Conservation (phyloP, 2,888 invertebrate genomes). For the Bombylius major region DNA sequence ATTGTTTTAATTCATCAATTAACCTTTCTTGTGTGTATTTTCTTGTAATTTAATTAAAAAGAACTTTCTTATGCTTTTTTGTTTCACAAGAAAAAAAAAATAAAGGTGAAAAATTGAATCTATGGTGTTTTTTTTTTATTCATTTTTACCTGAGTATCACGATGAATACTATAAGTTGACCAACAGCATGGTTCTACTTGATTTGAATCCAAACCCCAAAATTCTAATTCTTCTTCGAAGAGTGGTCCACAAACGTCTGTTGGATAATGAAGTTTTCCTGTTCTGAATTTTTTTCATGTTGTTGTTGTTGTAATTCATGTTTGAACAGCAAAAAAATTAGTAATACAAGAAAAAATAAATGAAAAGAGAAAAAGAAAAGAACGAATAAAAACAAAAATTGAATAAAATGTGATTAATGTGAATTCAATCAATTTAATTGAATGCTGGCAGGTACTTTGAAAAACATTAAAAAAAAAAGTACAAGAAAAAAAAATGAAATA, state of each 20-base stretch:
- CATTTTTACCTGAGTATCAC: constrained; percentile 58
- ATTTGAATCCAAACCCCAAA: constrained; percentile 94
- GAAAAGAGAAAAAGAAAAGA: background rate
- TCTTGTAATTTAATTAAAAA: too few relatives aligned
- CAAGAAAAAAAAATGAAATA: too few relatives aligned
- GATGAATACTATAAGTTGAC: constrained; percentile 88
- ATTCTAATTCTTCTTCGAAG: constrained; percentile 92
- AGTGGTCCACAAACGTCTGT: constrained; percentile 95
- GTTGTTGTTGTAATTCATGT: background rate
- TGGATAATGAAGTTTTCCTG: constrained; percentile 89
- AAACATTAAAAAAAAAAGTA: too few relatives aligned
- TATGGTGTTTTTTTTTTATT: background rate
- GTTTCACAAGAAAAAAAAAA: too few relatives aligned
- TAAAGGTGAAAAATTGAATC: too few relatives aligned
- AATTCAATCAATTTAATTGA: too few relatives aligned
- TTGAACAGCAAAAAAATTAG: background rate
- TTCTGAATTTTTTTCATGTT: constrained; percentile 40
- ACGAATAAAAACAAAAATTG: background rate
- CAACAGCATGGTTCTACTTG: constrained; percentile 98
- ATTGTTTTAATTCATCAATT: too few relatives aligned
- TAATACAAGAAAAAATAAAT: background rate
- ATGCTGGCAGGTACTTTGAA: too few relatives aligned
- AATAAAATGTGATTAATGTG: background rate
- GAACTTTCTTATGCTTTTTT: too few relatives aligned
- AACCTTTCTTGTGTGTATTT: too few relatives aligned